Evolutionary conservation across 2,797 vertebrate genomes (phyloP), one percentile per base, ranked within the genome.

Genomic region (Pseudopleuronectes americanus): DNA sequence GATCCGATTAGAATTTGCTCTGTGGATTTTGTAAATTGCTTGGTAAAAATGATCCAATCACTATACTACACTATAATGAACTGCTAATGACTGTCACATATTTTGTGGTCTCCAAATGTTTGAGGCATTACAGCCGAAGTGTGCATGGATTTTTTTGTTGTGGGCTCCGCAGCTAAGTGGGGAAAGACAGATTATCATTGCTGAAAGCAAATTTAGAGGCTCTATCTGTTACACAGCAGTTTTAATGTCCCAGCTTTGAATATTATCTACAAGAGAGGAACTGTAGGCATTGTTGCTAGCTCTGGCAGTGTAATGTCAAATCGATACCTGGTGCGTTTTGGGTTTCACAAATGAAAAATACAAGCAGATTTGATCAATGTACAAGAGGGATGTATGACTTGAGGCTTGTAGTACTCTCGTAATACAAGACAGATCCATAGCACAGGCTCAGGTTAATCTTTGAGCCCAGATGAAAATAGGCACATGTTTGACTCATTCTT

Each of bases 301-400:
- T 74, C 59, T 13, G 49, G 36, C 71, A 72, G 53, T 47, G 70
- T 89, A 89, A 89, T 88, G 87, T 87, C 84, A 87, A 90, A 92
- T 90, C 90, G 4, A 92, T 92, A 86, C 62, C 57, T 33, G 28
- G 57, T 74, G 70, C 38, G 71, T 82, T 84, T 89, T 51, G 8
- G 79, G 77, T 91, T 87, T 90, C 83, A 75, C 84, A 90, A 90
- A 91, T 90, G 84, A 87, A 86, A 89, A 90, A 90, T 83, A 90
- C 87, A 91, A 86, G 86, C 83, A 66, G 87, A 86, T 87, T 77
- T 90, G 84, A 91, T 91, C 90, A 88, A 91, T 90, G 80, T 83
- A 90, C 87, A 85, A 82, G 71, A 81, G 70, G 63, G 75, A 85
- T 70, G 78, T 83, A 78, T 86, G 86, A 85, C 91, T 85, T 8